Percentiles rank a stretch among this genome's conserved stretches.
Evolutionary conservation across 1,140 invertebrate species (phyloP).

Genomic region (Zaprionus tsacasi): DNA sequence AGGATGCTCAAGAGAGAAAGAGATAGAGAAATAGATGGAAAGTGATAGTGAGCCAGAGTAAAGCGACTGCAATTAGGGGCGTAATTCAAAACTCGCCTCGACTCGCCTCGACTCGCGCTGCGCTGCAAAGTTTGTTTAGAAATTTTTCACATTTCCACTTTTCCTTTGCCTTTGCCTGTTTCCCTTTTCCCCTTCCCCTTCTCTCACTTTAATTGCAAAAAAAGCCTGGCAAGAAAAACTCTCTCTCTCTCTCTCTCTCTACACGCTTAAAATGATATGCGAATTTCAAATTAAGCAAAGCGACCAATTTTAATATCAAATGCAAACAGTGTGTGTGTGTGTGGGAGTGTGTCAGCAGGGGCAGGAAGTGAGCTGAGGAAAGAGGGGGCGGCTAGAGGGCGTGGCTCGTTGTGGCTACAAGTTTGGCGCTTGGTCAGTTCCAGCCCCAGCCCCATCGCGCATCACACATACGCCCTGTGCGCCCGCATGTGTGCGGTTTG

Average conservation of each 20-base stretch:
- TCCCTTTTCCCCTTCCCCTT: neutral
- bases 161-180: neutral
- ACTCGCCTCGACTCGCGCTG: neutral
- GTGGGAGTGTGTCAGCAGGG: neutral
- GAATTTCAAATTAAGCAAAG: conserved; percentile 35
- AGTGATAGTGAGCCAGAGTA: no score
- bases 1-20: neutral
- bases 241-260: neutral
- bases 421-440: conserved; percentile 5
- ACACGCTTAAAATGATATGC: conserved; percentile 17
- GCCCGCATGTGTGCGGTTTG: conserved; percentile 28
- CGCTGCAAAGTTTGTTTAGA: neutral
- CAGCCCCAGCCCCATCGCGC: neutral
- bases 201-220: neutral
- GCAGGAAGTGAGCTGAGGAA: no score
- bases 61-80: neutral
- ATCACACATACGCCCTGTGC: neutral
- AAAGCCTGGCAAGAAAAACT: neutral
- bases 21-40: neutral
- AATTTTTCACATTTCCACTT: neutral
- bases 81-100: neutral
- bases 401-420: neutral
- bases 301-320: conserved; percentile 42
- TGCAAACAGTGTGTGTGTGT: conserved; percentile 16
- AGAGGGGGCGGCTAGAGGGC: neutral